Percentiles rank a stretch among this genome's conserved stretches.
Evolutionary conservation across 53 echinoderm and acorn worm genomes (phyloP).

Genomic region (Glandiceps talaboti): DNA sequence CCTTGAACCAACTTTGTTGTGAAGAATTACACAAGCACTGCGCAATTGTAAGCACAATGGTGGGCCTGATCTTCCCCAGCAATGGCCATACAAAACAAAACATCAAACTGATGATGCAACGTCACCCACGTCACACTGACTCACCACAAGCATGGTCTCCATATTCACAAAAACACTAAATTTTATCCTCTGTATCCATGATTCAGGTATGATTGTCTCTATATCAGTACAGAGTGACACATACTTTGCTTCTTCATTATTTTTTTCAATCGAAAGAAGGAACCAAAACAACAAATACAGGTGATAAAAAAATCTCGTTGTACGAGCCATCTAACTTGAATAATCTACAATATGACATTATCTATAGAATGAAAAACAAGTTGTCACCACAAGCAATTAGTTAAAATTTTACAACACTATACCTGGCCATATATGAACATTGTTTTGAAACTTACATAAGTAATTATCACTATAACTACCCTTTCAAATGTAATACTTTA

Average conservation of each 20-base stretch:
- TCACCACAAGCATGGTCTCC: not conserved
- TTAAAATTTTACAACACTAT: too few species aligned
- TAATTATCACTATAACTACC: too few species aligned
- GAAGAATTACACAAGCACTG: not conserved
- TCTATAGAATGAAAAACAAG: too few species aligned
- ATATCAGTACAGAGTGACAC: not conserved
- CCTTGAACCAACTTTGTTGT: not conserved
- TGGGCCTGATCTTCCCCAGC: not conserved
- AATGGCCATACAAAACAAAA: not conserved
- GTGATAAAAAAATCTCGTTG: not conserved
- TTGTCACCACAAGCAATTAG: too few species aligned
- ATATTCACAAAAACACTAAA: not conserved
- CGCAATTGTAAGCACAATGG: not conserved
- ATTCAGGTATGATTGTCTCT: not conserved
- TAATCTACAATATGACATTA: not conserved
- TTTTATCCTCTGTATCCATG: not conserved
- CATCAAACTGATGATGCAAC: not conserved
- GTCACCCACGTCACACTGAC: conserved; percentile 1
- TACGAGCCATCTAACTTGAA: not conserved
- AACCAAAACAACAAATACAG: not conserved
- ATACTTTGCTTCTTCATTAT: too few species aligned
- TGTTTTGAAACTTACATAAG: too few species aligned
- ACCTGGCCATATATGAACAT: too few species aligned
- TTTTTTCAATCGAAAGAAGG: not conserved
- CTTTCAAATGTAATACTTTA: too few species aligned